These are phyloP conservation scores for Bombyx mandarina DNA, from an alignment of 1,140 invertebrate genomes.

Conservation along the genomic window DNA sequence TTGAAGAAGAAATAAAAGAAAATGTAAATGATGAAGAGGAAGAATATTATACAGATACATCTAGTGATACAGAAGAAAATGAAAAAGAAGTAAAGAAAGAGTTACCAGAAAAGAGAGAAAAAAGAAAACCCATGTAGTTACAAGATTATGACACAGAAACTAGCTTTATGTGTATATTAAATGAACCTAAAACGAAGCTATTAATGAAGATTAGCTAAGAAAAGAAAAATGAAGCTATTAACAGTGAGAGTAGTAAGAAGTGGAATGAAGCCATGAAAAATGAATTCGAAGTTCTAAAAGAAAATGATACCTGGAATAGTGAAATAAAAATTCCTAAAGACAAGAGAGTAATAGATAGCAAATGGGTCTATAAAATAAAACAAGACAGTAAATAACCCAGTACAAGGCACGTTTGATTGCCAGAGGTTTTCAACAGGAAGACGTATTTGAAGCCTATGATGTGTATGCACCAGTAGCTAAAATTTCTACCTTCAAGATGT, in stretches of 20 bases:
- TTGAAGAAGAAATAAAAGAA: neutral
- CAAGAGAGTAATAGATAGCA: neutral
- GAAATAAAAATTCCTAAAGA: neutral
- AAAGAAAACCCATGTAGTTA: constrained; percentile 4
- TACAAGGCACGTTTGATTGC: neutral
- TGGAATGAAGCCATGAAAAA: constrained; percentile 1
- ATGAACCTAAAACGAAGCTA: too few relatives aligned
- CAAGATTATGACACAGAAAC: too few relatives aligned
- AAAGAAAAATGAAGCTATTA: too few relatives aligned
- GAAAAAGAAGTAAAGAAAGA: constrained; percentile 24
- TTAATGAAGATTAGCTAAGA: too few relatives aligned
- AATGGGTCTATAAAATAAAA: constrained; percentile 1
- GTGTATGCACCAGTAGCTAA: constrained; percentile 1
- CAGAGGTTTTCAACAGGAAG: neutral
- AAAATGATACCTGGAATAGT: neutral
- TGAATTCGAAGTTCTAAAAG: constrained; percentile 3
- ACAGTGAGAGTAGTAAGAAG: neutral
- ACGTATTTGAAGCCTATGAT: neutral
- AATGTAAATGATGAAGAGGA: neutral
- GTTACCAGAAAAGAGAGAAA: constrained; percentile 29
- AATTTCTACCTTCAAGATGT: constrained; percentile 6
- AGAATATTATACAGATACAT: neutral
- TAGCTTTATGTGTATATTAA: too few relatives aligned
- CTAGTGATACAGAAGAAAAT: neutral
- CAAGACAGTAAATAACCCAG: neutral